A percentile compares a stretch with the other conserved stretches of the same genome.
Evolutionary conservation across 2,113 vertebrate species (phyloP).

Genomic region (Colius striatus): DNA sequence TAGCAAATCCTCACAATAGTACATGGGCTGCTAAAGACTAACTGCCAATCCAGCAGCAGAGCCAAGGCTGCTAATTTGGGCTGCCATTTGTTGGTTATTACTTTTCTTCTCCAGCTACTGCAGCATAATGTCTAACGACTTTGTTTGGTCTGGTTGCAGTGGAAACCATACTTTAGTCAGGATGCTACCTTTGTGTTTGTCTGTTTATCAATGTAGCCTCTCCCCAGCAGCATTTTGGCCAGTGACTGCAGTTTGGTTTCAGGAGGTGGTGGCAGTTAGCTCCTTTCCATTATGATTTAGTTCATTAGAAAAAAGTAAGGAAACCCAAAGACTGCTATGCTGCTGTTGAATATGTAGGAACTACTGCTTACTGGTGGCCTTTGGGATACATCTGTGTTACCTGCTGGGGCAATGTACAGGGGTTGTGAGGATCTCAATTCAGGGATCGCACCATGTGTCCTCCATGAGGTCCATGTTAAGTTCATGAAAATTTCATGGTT

Average conservation of each 20-base stretch:
- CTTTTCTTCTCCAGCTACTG: not conserved
- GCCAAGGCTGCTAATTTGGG: not conserved
- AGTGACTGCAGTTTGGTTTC: not conserved
- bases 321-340: not conserved
- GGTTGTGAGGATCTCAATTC: not conserved
- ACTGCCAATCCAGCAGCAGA: not conserved
- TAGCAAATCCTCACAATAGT: not conserved
- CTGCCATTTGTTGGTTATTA: not conserved
- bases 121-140: not conserved
- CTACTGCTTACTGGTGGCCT: not conserved
- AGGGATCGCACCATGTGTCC: not conserved
- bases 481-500: not conserved
- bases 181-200: not conserved
- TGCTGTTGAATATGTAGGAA: not conserved
- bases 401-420: not conserved
- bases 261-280: not conserved
- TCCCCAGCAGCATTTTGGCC: not conserved
- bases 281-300: not conserved
- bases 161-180: not conserved
- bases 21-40: not conserved
- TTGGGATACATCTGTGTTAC: not conserved
- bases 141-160: not conserved
- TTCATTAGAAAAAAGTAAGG: not conserved
- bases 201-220: not conserved
- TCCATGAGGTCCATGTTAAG: not conserved